These are phyloP conservation scores for Ichneumon xanthorius DNA, from an alignment of 2,888 invertebrate genomes.

Conservation along the genomic window DNA sequence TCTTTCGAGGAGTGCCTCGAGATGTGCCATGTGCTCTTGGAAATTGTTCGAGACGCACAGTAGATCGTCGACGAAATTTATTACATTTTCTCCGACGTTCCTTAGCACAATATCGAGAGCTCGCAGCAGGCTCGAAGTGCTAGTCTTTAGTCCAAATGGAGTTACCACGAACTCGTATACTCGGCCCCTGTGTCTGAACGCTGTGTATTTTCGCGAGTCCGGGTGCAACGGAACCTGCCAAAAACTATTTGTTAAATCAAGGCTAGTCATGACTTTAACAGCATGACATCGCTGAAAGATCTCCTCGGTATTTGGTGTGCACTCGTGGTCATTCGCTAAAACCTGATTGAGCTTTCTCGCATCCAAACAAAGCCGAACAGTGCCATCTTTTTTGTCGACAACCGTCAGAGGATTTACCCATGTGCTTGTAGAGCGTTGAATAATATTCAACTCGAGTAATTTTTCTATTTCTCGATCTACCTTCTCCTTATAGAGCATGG, in stretches of 20 bases:
- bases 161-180: conserved; percentile 56
- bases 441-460: no score
- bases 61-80: conserved; percentile 57
- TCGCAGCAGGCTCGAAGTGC: neutral
- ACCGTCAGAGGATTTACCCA: no score
- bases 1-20: conserved; percentile 16
- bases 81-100: neutral
- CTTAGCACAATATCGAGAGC: neutral
- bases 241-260: conserved; percentile 49
- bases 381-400: no score
- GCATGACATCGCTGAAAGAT: conserved; percentile 46
- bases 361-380: conserved; percentile 16
- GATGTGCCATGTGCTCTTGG: conserved; percentile 40
- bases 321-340: conserved; percentile 43
- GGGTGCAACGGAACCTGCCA: conserved; percentile 68
- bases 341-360: conserved; percentile 45
- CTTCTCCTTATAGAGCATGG: no score
- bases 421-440: no score
- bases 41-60: conserved; percentile 23
- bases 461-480: no score
- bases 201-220: conserved; percentile 51
- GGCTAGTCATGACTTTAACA: neutral
- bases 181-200: conserved; percentile 46
- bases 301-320: conserved; percentile 36
- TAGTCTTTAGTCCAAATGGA: conserved; percentile 53